Base-by-base conservation (phyloP, 2,797 vertebrate genomes). In the Eidolon dupreanum region DNA sequence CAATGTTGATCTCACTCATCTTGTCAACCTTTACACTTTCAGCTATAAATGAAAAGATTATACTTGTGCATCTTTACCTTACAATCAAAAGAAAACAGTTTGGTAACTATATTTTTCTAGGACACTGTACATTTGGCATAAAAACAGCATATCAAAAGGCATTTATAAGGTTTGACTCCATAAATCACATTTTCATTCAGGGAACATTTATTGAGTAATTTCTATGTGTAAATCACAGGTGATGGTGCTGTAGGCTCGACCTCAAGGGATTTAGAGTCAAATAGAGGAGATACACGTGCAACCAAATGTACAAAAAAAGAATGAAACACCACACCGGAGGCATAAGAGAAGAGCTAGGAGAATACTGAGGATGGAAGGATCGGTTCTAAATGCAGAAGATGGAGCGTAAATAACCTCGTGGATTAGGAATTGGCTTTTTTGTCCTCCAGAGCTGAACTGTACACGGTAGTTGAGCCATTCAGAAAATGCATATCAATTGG, bases 141-240 rank as follows among this genome's bases (percentile, higher is more conserved):
- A 65, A 85, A 49, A 95, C 19, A 88, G 22, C 3, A 0, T 77
- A 83, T 89, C 63, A 46, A 71, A 83, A 71, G 61, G 2, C 36
- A 41, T n/a, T 19, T n/a, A 53, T 19, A 85, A 71, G 55, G 17
- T 49, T 49, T 59, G 63, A 78, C 38, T 65, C 19, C 33, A 31
- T 38, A 53, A 73, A 85, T 71, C 17, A 55, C 89, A 65, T 41
- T 55, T 78, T 36, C 65, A 28, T 24, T 85, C 71, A 41, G 46
- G 78, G 41, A 93, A 88, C 63, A 81, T 13, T 66, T 91, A 63
- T 28, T 93, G 43, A 81, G 36, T 79, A 77, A 77, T 85, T 84
- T 53, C n/a, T 66, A 59, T 22, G 57, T 91, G 26, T 9, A 38
- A 66, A 73, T 93, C n/a, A 38, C 63, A 78, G 53, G 15, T 78